A percentile compares a stretch with the other conserved stretches of the same genome.
phyloP scores from a whole-genome alignment of 2,888 invertebrate genomes.

The Clunio marinus region DNA sequence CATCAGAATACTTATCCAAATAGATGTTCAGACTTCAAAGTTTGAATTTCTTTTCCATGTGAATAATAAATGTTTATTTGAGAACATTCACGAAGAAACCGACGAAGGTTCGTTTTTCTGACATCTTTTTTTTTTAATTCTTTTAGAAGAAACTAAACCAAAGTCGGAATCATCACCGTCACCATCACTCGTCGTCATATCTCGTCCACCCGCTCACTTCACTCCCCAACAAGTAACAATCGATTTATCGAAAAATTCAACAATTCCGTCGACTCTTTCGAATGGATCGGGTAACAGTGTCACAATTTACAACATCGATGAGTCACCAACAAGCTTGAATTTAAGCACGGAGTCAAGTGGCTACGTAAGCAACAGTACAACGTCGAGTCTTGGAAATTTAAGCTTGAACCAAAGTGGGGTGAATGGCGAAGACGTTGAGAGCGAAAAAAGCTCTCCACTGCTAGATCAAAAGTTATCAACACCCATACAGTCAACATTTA shows the following conservation, averaged over 20 bases:
- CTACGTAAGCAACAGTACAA: slow-evolving; percentile 44
- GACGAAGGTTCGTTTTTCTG: not conserved
- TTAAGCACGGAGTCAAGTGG: slow-evolving; percentile 43
- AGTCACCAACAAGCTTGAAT: slow-evolving; percentile 44
- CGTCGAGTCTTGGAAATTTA: slow-evolving; percentile 41
- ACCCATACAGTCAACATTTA: slow-evolving; percentile 13
- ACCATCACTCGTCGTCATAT: slow-evolving; percentile 34
- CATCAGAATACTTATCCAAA: not conserved
- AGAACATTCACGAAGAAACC: too few species aligned
- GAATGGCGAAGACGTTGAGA: slow-evolving; percentile 25
- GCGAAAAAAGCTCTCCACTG: not conserved
- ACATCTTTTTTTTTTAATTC: not conserved
- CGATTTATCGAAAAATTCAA: slow-evolving; percentile 25
- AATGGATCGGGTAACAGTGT: slow-evolving; percentile 20
- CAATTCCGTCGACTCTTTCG: not conserved
- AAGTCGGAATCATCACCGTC: not conserved
- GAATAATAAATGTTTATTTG: too few species aligned
- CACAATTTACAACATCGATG: slow-evolving; percentile 35
- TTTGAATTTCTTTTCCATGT: too few species aligned
- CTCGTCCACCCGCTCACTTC: slow-evolving; percentile 25
- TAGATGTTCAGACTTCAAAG: not conserved
- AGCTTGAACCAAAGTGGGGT: slow-evolving; percentile 39
- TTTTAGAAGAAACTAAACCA: slow-evolving; percentile 23
- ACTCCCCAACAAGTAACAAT: slow-evolving; percentile 27
- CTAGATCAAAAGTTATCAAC: not conserved